phyloP scores from a whole-genome alignment of 2,888 invertebrate species.

The Lasioglossum pauxillum region DNA sequence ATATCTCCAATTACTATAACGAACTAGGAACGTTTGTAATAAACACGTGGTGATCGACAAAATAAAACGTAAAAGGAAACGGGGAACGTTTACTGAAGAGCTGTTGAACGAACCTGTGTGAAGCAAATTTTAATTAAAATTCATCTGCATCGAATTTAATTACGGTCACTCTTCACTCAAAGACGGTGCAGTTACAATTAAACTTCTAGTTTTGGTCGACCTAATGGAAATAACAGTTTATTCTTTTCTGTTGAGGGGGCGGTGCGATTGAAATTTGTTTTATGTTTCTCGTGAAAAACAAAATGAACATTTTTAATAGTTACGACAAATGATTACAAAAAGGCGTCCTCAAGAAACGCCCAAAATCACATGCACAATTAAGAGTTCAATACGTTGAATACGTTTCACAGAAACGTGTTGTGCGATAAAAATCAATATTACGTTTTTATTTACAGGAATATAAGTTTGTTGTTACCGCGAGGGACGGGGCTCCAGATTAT shows the following conservation, averaged over 20 bases:
- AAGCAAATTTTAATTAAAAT: background rate
- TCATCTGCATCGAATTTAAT: background rate
- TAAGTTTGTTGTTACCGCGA: constrained; percentile 94
- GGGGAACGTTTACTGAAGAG: background rate
- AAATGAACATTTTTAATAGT: background rate
- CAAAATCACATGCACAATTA: background rate
- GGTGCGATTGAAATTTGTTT: background rate
- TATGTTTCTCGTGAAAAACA: background rate
- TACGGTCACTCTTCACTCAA: background rate
- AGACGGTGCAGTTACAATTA: background rate
- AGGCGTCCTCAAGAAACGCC: background rate
- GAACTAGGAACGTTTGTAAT: background rate
- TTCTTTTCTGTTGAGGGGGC: background rate
- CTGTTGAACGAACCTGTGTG: background rate
- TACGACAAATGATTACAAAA: background rate
- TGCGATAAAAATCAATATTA: background rate
- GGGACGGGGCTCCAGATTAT: constrained; percentile 94
- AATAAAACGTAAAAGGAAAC: background rate
- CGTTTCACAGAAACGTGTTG: background rate
- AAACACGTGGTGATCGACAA: background rate
- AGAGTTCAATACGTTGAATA: background rate
- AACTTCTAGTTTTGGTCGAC: background rate
- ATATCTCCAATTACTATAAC: background rate
- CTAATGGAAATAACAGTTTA: background rate
- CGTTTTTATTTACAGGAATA: constrained; percentile 86